phyloP scores from a whole-genome alignment of 23 tunicate species.

The Styela clava region DNA sequence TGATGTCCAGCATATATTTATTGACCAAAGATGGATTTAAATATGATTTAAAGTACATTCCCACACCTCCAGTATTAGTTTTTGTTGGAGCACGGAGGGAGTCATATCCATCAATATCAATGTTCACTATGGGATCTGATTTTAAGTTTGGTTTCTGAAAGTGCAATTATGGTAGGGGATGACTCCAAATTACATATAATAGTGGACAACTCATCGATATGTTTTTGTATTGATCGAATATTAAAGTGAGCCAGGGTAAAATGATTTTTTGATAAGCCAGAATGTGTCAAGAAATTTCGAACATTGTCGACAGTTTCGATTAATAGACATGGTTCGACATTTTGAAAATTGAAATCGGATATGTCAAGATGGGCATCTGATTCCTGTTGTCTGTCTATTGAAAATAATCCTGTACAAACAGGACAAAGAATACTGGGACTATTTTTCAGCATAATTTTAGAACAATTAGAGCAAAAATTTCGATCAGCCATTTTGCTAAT shows the following conservation, averaged over 20 bases:
- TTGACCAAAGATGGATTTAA: neutral
- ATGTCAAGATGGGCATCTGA: too few species aligned
- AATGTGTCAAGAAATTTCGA: too few species aligned
- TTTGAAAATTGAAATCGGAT: too few species aligned
- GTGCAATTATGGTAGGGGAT: neutral
- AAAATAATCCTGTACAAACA: too few species aligned
- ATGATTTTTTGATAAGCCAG: neutral
- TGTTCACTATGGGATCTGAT: neutral
- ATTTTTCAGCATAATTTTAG: too few species aligned
- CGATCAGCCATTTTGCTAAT: too few species aligned
- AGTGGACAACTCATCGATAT: neutral
- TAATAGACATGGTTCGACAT: too few species aligned
- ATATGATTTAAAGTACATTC: neutral
- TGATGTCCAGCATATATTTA: neutral
- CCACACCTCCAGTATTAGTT: neutral
- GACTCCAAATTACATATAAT: neutral
- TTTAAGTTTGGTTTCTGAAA: neutral
- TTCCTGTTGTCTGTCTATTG: too few species aligned
- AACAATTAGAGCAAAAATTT: too few species aligned
- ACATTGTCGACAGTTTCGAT: too few species aligned
- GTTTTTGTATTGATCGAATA: neutral
- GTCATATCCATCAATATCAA: neutral
- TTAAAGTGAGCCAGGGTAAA: neutral
- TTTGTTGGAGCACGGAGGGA: neutral
- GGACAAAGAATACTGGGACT: too few species aligned